Base-by-base conservation (phyloP, 2,888 invertebrate genomes). In the Notodonta dromedarius region DNA sequence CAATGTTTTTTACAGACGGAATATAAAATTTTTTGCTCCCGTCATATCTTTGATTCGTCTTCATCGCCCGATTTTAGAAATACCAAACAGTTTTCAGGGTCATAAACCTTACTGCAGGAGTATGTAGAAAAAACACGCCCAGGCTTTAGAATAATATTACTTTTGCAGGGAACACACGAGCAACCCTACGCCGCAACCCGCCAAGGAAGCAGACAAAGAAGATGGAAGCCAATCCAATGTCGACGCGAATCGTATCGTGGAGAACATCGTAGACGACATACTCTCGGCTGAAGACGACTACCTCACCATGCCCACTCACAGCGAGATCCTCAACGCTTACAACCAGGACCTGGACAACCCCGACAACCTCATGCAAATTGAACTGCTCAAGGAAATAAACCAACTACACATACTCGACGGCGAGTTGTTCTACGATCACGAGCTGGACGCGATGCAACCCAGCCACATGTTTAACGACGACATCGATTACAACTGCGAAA, bases 251-350 rank as follows among this genome's bases (percentile, higher is more conserved):
- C 58, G 85, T 61, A 89, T 91, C 0, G 92, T 87, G 5, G 91
- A 93, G 57, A 92, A 89, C 42, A 91, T 93, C 35, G 92, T 93
- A 1, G 91, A 93, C 62, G 92, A 92, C 40, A 92, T 93, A 40
- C 77, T 93, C 0, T 90, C 92, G 2, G 93, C 89, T 0, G 92
- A 93, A 71, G 92, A 92, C 55, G 93, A 93, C 56, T 93, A 92
- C 67, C 78, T 91, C 76, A 88, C 86, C 0, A 85, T 91, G 81
- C 76, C 88, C 0, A 77, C 82, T 2, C 86, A 84, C 51, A 87
- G 85, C 61, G 85, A 87, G 56, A 77, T 87, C 32, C 70, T 87
- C 1, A 86, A 85, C 58, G 76, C 76, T 0, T 85, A 85, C 60
- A 86, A 80, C 59, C 74, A 72, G 32, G 81, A 84, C 32, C 63